Conservation (phyloP, 2,888 invertebrate species). For the Trichopria drosophilae region DNA sequence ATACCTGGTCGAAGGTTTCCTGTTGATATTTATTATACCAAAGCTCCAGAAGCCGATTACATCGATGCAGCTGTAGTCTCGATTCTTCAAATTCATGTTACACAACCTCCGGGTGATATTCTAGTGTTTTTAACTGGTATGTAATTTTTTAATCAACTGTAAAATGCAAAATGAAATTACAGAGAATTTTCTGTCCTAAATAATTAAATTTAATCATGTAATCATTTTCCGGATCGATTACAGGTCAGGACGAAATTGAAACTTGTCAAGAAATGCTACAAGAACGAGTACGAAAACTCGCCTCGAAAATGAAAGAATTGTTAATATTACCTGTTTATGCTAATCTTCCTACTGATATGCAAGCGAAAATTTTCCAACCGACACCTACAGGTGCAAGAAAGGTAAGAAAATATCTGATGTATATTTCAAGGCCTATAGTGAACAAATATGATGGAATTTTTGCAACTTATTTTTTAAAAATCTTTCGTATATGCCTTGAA, state of each 20-base stretch:
- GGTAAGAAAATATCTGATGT: slow-evolving; percentile 50
- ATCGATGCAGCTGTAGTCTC: slow-evolving; percentile 98
- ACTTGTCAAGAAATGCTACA: slow-evolving; percentile 85
- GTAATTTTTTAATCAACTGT: slow-evolving; percentile 15
- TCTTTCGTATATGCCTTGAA: no score
- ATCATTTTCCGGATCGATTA: slow-evolving; percentile 1
- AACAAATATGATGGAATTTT: no score
- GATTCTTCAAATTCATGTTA: slow-evolving; percentile 96
- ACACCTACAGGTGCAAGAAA: slow-evolving; percentile 96
- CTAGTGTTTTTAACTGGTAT: slow-evolving; percentile 91
- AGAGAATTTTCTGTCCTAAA: slow-evolving; percentile 1
- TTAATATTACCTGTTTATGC: slow-evolving; percentile 96
- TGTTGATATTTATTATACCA: slow-evolving; percentile 98
- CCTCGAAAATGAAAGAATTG: slow-evolving; percentile 90
- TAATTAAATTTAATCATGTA: neutral
- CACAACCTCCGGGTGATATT: slow-evolving; percentile 94
- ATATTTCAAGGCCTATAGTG: neutral
- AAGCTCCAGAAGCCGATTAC: slow-evolving; percentile 99
- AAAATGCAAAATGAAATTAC: neutral
- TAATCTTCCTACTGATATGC: slow-evolving; percentile 97
- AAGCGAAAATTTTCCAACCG: slow-evolving; percentile 97
- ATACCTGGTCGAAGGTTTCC: slow-evolving; percentile 98
- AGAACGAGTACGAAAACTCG: slow-evolving; percentile 88
- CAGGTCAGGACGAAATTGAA: slow-evolving; percentile 84
- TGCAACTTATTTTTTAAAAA: no score